These are phyloP conservation scores for Xenopus laevis DNA, from an alignment of 2,113 vertebrate genomes.

Conservation along the genomic window DNA sequence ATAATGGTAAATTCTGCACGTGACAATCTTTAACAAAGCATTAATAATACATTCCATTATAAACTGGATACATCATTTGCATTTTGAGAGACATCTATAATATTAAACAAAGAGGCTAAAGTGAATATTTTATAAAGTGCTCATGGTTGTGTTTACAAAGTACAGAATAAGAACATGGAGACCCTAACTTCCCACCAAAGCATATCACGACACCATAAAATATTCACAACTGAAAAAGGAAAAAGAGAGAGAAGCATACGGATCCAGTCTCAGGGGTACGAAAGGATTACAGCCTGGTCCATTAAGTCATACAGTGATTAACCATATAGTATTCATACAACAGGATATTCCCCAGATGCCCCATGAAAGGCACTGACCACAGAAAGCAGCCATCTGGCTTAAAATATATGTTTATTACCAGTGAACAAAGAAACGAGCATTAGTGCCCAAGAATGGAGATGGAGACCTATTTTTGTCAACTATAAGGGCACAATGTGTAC, in stretches of 20 bases:
- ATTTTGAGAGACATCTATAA: too few species aligned
- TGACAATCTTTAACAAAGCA: too few species aligned
- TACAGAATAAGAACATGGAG: too few species aligned
- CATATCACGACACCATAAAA: conserved; percentile 17
- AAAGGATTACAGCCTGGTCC: conserved; percentile 26
- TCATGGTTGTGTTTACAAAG: too few species aligned
- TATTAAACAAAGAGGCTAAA: too few species aligned
- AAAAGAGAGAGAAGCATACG: conserved; percentile 19
- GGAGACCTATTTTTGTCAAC: too few species aligned
- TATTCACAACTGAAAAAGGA: conserved; percentile 3
- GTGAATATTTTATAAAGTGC: too few species aligned
- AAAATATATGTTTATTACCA: neutral
- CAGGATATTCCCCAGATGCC: conserved; percentile 52
- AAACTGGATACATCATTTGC: too few species aligned
- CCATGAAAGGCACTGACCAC: conserved; percentile 17
- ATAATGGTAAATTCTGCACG: too few species aligned
- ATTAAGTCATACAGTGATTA: conserved; percentile 47
- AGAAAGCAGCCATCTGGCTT: conserved; percentile 24
- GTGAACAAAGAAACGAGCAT: neutral
- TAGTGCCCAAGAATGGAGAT: neutral
- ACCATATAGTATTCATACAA: conserved; percentile 41
- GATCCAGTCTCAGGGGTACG: conserved; percentile 48
- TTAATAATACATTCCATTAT: too few species aligned
- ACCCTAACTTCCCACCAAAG: too few species aligned
- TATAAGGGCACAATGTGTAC: too few species aligned